Base-by-base conservation (phyloP, 2,888 invertebrate genomes). In the Coenonympha arcania region DNA sequence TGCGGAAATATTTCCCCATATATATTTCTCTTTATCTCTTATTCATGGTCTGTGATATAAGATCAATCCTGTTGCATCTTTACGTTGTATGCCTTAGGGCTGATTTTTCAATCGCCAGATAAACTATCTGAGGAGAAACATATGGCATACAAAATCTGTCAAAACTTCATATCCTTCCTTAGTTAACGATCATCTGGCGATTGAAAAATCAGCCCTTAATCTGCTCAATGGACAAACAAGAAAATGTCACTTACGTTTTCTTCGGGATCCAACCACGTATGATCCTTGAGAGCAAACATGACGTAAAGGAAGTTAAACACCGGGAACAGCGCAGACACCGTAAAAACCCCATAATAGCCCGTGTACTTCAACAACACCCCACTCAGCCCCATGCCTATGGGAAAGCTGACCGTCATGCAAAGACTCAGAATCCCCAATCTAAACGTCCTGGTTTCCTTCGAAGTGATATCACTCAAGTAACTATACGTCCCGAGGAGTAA, bases 391-490 rank as follows among this genome's bases (percentile, higher is more conserved):
- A 78, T 84, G 6, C 84, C 86, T 24, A 86, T 69, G 4, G 85
- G 86, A 56, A 84, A 82, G n/a, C 85, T 84, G 2, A 84, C 61
- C n/a, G 83, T 81, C 80, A 84, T 79, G 55, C 85, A 84, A 62
- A 86, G 64, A 63, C 68, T 85, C 34, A 84, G 56, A 39, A 90
- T 82, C 0, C 90, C 90, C 53, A 91, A 79, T 42, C 91, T 76
- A 46, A 88, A 79, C 0, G 91, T 91, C 62, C 90, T 86, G 2
- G 84, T 84, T 31, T 89, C 84, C 22, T 76, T 80, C 9, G 84
- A 81, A 8, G 90, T 88, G 5, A 90, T 84, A 41, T 89, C 89
- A 6, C 89, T 87, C 33, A 91, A 73, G 67, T 90, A 90, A 58
- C 89, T 89, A 69, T 89, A 88, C 44, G 89, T 75, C 1, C 88